A percentile compares a stretch with the other conserved stretches of the same genome.
phyloP scores from a whole-genome alignment of 2,888 invertebrate species.

The Drosophila anomalipes region DNA sequence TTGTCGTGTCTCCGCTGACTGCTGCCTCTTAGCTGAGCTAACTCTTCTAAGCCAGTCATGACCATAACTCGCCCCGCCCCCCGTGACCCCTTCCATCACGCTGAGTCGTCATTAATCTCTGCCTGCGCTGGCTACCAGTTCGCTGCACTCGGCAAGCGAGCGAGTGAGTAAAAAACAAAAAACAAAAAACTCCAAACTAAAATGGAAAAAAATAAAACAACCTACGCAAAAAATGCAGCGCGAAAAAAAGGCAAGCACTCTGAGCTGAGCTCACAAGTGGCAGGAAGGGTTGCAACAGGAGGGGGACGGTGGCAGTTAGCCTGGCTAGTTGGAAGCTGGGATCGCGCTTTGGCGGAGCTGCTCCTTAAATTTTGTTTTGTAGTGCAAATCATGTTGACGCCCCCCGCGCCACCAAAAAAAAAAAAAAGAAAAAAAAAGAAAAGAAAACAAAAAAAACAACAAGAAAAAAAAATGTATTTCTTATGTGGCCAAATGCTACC shows the following conservation, averaged over 20 bases:
- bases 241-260: conserved; percentile 71
- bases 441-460: neutral
- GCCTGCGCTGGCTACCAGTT: conserved; percentile 70
- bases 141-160: conserved; percentile 62
- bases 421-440: neutral
- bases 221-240: conserved; percentile 81
- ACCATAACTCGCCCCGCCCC: neutral
- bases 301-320: neutral
- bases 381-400: conserved; percentile 77
- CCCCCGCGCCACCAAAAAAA: conserved; percentile 53
- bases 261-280: conserved; percentile 7
- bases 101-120: conserved; percentile 68
- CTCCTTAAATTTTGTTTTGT: conserved; percentile 77
- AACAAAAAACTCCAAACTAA: neutral
- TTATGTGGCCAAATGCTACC: conserved; percentile 67
- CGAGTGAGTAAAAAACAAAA: neutral
- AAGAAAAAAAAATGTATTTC: conserved; percentile 21
- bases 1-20: conserved; percentile 23
- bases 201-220: neutral
- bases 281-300: neutral
- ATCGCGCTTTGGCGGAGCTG: conserved; percentile 49
- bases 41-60: conserved; percentile 46
- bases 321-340: conserved; percentile 23
- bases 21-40: conserved; percentile 42
- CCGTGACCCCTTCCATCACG: neutral